Conservation (phyloP, 2,113 vertebrate genomes). For the Poeciliopsis occidentalis region DNA sequence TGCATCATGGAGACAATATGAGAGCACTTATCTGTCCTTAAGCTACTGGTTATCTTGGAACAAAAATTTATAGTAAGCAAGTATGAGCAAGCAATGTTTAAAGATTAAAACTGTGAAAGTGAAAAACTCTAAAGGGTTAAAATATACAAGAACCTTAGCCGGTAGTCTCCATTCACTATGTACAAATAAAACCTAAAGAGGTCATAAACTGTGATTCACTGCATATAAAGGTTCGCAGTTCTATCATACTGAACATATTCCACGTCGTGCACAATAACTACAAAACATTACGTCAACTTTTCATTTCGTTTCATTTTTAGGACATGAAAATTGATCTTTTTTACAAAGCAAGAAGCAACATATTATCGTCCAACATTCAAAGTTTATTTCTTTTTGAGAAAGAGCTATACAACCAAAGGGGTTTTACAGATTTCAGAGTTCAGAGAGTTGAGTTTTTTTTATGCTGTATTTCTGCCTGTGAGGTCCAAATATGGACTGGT, state of each 20-base stretch:
- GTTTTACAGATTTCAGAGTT: background rate
- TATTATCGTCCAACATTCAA: background rate
- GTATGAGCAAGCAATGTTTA: background rate
- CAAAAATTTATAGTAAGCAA: background rate
- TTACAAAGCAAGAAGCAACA: background rate
- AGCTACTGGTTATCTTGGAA: background rate
- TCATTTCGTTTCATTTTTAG: background rate
- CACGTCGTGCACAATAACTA: background rate
- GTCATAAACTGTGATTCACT: background rate
- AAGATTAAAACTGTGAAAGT: background rate
- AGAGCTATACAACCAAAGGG: background rate
- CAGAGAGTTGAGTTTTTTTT: background rate
- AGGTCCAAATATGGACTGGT: background rate
- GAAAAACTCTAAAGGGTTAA: background rate
- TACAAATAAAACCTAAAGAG: background rate
- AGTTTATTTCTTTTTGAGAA: background rate
- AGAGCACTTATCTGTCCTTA: too few relatives aligned
- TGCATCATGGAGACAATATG: too few relatives aligned
- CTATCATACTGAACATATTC: background rate
- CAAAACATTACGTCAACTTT: background rate
- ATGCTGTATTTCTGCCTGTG: background rate
- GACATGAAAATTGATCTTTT: background rate
- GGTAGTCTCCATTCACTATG: background rate
- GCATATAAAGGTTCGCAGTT: background rate
- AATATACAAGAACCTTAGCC: background rate